Base-by-base conservation (phyloP, 2,888 invertebrate genomes). In the Ormyrus labotus region DNA sequence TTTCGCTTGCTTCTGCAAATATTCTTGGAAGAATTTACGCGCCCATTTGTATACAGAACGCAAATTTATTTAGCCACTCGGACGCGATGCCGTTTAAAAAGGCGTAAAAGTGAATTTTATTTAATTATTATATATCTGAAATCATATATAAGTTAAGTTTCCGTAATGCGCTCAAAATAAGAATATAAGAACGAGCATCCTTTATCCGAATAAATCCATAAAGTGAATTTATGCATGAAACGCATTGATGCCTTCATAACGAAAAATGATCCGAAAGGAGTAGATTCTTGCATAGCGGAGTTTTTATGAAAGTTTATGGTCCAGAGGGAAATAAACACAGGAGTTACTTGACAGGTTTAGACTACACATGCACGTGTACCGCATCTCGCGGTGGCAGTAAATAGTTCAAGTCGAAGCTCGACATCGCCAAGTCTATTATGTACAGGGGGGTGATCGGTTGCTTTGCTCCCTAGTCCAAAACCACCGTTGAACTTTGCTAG, bases 401-500 rank as follows among this genome's bases (percentile, higher is more conserved):
- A 60, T 70, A 72, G 61, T 53, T 72, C 6, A 34, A 53, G 10
- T 72, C 45, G 45, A 72, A 72, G n/a, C 13, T 72, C 61, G 53
- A 68, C 55, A 74, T 51, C 60, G 57, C 19, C 45, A 34, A 73
- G 73, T 73, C 55, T 73, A 55, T 69, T 63, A 68, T 57, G 53
- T 72, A 73, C n/a, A 19, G 13, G 34, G 13, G 51, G 60, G 64
- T 76, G 75, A 76, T 53, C 68, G 63, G 55, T 57, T 61, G 58
- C 63, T 55, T 69, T 63, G 57, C 55, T 58, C 34, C 13, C 58
- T 58, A 10, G 11, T 51, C 76, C 61, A 68, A 60, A 76, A 47
- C 61, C 47, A 47, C 45, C 34, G 57, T 7, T 50, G n/a, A 79
- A 79, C 63, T 79, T 79, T 73, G 48, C 50, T 61, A 73, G 73